Base-by-base conservation (phyloP, 2,888 invertebrate species). In the Drosophila formosana region DNA sequence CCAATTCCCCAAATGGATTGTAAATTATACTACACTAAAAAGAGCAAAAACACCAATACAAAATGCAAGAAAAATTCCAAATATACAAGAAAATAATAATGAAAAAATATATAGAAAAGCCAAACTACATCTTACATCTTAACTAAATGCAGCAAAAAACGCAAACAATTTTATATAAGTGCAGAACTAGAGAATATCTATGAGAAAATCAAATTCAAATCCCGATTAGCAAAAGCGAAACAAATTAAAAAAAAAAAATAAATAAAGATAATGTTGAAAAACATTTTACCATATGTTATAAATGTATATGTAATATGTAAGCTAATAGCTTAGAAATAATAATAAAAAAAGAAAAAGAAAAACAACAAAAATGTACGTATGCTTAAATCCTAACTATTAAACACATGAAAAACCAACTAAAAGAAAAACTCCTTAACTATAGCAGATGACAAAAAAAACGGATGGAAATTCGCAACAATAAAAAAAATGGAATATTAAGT, bases 361-460 rank as follows among this genome's bases (percentile, higher is more conserved):
- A 63, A 62, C 62, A 67, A 63, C 60, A 75, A 66, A 75, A 50
- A 52, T 56, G 50, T 57, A 76, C 75, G 52, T 87, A 82, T 89
- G 89, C 89, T 89, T 82, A 82, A 89, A 69, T 72, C 82, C 86
- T 85, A 89, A 83, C 86, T 85, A 72, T 85, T 75, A 71, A 67
- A 82, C 46, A 67, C 47, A 71, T 61, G 11, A 61, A 45, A 80
- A 77, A 77, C 60, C 67, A 78, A 78, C 75, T 72, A 81, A 87
- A 84, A 58, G 43, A 66, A 64, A 76, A 73, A 37, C 72, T 86
- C 79, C 81, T 78, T 71, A 71, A 78, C 57, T 18, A 55, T 58
- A 67, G 46, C 51, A 60, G 57, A 63, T 9, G 46, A 49, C 18
- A 58, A 52, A 61, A 37, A 47, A 32, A 60, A 46, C 18, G 18